Base-by-base conservation (phyloP, 2,113 vertebrate genomes). In the Anseranas semipalmata region DNA sequence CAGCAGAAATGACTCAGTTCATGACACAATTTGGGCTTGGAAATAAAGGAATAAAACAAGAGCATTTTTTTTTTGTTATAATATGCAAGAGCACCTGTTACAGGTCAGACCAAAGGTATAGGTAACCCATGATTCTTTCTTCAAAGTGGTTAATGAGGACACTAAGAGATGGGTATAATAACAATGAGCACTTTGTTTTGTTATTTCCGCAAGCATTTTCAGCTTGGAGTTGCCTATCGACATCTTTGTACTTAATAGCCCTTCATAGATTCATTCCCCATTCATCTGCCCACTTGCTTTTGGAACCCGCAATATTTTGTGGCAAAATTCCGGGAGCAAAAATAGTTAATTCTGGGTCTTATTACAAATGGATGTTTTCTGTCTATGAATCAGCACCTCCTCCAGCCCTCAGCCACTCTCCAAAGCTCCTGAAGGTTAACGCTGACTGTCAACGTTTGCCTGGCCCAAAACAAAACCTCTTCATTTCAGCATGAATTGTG, bases 311-410 rank as follows among this genome's bases (percentile, higher is more conserved):
- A 66, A 62, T 80, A 90, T 41, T 76, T 63, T 12, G 50, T 20
- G 33, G 58, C 71, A 79, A 82, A 85, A 93, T 90, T 92, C 87
- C 82, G 45, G 90, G 77, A 85, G 58, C 28, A 79, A 92, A 85
- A 33, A 1, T 1, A 62, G 58, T 83, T 94, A 76, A 73, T 88
- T 90, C 63, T 27, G 1, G 6, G 35, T 71, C 7, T 58, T 66
- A 27, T 50, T 53, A 45, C 67, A 70, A 73, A 45, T 9, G 77
- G 45, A 22, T 56, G 35, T 55, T 90, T 43, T 39, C 58, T 33
- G 50, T 4, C 52, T 56, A 13, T 60, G 82, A 95, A 93, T 35
- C 85, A 75, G 66, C 60, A 41, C 18, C 88, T 88, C 62, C 59
- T 32, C 43, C 85, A 90, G 52, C 52, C 81, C 56, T 37, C 66